A percentile compares a stretch with the other conserved stretches of the same genome.
phyloP scores from a whole-genome alignment of 2,113 vertebrate genomes.

The Phoenicopterus ruber region DNA sequence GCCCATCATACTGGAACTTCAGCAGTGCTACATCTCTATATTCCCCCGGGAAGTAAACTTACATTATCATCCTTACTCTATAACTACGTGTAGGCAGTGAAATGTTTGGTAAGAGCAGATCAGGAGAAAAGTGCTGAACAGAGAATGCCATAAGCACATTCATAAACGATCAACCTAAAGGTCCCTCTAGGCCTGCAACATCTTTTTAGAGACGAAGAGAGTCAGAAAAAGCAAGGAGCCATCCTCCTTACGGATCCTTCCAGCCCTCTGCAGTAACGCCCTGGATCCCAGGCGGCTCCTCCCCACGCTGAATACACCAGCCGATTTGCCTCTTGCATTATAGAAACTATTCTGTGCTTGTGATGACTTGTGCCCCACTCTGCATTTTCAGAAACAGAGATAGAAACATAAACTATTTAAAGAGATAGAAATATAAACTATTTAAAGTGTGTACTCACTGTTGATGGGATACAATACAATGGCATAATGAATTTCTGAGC shows the following conservation, averaged over 20 bases:
- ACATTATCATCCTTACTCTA: not conserved
- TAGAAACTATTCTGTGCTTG: not conserved
- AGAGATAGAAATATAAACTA: not conserved
- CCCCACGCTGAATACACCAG: not conserved
- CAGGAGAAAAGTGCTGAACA: not conserved
- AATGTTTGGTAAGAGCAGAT: not conserved
- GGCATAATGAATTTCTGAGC: not conserved
- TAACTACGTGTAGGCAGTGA: not conserved
- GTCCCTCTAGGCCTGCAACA: not conserved
- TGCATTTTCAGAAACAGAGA: not conserved
- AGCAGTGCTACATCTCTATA: not conserved
- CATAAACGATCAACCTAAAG: not conserved
- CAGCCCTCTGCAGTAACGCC: not conserved
- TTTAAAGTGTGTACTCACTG: not conserved
- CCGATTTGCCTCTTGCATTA: not conserved
- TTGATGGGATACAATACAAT: not conserved
- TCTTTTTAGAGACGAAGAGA: not conserved
- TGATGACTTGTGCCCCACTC: not conserved
- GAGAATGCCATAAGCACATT: not conserved
- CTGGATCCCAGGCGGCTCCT: not conserved
- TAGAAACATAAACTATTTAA: not conserved
- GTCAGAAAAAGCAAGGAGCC: not conserved
- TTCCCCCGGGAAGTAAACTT: not conserved
- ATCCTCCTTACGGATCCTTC: not conserved
- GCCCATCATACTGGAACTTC: not conserved